Percentiles rank a stretch among this genome's conserved stretches.
Conservation (phyloP, 2,888 invertebrate genomes). For the Dyspetes luteomarginatus region DNA sequence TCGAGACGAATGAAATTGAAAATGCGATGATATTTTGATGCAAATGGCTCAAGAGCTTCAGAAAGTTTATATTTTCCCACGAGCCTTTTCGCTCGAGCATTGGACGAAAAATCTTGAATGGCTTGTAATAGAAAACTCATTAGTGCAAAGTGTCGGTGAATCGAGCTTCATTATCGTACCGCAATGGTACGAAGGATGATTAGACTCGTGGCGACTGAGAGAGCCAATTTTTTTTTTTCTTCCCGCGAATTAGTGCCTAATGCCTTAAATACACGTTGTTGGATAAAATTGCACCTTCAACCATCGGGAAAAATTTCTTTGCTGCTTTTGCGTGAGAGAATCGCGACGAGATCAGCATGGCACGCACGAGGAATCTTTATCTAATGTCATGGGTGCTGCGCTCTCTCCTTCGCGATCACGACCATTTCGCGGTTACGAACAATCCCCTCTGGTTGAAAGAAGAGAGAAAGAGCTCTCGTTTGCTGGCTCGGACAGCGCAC, state of each 20-base stretch:
- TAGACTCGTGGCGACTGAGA: conserved; percentile 46
- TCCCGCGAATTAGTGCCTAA: conserved; percentile 51
- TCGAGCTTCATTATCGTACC: conserved; percentile 23
- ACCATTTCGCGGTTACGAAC: not conserved
- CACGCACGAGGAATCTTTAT: conserved; percentile 54
- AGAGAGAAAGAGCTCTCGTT: conserved; percentile 21
- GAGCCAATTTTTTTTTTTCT: conserved; percentile 13
- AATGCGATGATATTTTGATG: not conserved
- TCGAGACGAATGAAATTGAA: not conserved
- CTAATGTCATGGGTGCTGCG: conserved; percentile 13
- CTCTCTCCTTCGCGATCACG: not conserved
- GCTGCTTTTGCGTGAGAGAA: conserved; percentile 52
- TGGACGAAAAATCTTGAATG: not conserved
- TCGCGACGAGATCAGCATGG: conserved; percentile 31
- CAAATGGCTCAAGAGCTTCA: not conserved
- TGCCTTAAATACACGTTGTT: conserved; percentile 58
- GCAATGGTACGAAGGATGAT: conserved; percentile 37
- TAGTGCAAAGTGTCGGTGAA: not conserved
- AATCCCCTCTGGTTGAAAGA: conserved; percentile 17
- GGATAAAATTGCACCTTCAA: conserved; percentile 39
- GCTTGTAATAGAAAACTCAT: not conserved
- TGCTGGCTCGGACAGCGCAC: not conserved
- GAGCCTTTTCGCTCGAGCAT: not conserved
- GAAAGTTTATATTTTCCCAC: not conserved
- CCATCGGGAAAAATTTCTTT: conserved; percentile 11